phyloP scores from a whole-genome alignment of 2,888 invertebrate genomes.

The Drosophila kambysellisi region DNA sequence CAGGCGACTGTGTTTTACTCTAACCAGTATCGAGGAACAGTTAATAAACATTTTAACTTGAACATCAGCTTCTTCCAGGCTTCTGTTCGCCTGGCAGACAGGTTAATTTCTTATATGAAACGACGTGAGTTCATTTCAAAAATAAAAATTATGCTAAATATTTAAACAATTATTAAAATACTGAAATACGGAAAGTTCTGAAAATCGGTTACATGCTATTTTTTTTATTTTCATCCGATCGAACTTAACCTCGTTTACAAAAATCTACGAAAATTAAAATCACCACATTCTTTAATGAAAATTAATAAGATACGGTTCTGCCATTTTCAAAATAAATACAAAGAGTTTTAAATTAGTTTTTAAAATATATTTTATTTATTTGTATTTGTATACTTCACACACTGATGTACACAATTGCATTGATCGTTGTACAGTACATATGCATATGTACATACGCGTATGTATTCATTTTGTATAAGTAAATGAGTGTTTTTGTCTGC shows the following conservation, averaged over 20 bases:
- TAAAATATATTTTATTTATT: slow-evolving; percentile 78
- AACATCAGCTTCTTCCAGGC: neutral
- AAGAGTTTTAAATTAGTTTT: slow-evolving; percentile 36
- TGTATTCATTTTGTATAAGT: slow-evolving; percentile 52
- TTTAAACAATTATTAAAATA: neutral
- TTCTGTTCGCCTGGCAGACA: neutral
- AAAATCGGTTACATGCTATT: neutral
- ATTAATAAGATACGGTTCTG: neutral
- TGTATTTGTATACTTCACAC: slow-evolving; percentile 49
- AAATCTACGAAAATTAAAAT: neutral
- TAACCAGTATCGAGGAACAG: neutral
- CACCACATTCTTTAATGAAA: too few species aligned
- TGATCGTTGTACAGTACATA: slow-evolving; percentile 38
- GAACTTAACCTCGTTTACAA: too few species aligned
- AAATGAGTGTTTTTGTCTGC: slow-evolving; percentile 71
- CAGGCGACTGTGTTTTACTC: neutral
- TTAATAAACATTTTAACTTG: neutral
- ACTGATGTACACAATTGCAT: slow-evolving; percentile 62
- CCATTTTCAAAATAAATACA: neutral
- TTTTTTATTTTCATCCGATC: too few species aligned
- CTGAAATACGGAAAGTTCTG: neutral
- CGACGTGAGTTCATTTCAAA: neutral
- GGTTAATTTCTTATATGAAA: too few species aligned
- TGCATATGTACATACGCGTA: slow-evolving; percentile 9
- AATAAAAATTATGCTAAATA: neutral